Evolutionary conservation across 2,888 invertebrate species (phyloP).

Genomic region (Cynaeus angustus): DNA sequence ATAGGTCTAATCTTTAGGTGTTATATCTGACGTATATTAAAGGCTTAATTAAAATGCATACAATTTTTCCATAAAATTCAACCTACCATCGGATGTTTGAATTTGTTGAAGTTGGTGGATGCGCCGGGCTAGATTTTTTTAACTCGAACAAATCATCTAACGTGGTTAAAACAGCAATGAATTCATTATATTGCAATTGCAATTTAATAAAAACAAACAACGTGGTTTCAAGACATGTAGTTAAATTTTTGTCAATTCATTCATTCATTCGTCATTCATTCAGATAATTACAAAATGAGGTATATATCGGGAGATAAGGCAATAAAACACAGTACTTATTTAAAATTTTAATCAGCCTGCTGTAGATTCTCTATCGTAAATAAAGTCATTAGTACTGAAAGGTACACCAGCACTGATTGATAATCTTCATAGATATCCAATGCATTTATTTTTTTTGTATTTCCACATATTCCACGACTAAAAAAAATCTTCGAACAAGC

Average conservation of each 20-base stretch:
- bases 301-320: slow-evolving; percentile 1
- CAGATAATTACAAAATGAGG: no score
- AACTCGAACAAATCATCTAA: no score
- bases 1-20: background rate
- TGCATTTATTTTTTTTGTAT: slow-evolving; percentile 58
- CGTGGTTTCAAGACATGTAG: no score
- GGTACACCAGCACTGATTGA: slow-evolving; percentile 22
- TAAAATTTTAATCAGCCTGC: slow-evolving; percentile 49
- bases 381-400: slow-evolving; percentile 46
- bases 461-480: slow-evolving; percentile 6
- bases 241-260: no score
- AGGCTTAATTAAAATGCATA: no score
- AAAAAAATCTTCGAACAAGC: slow-evolving; percentile 30
- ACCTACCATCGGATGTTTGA: no score
- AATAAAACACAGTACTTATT: slow-evolving; percentile 34
- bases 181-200: no score
- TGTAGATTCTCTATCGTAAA: slow-evolving; percentile 45
- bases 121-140: no score
- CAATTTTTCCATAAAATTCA: slow-evolving; percentile 1
- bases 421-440: slow-evolving; percentile 56
- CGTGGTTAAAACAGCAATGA: no score
- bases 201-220: no score
- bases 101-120: background rate
- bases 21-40: background rate
- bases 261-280: no score